Conservation (phyloP, 2,888 invertebrate species). For the Eristalis arbustorum region DNA sequence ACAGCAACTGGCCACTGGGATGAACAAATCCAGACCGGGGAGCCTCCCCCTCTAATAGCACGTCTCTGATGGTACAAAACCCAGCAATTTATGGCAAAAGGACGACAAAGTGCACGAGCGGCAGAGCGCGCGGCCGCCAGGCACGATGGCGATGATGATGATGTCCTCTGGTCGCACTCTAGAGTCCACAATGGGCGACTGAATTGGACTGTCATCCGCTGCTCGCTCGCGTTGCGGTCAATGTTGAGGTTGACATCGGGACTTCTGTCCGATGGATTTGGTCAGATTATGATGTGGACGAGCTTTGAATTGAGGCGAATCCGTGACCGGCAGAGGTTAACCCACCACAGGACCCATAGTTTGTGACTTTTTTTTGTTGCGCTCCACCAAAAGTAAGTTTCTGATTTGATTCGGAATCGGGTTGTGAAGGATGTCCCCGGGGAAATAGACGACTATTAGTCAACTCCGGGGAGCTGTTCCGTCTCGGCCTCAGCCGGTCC, state of each 20-base stretch:
- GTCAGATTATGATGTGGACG: constrained; percentile 66
- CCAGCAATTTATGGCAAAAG: constrained; percentile 52
- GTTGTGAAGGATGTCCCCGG: constrained; percentile 31
- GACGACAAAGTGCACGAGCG: constrained; percentile 51
- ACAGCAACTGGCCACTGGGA: not conserved
- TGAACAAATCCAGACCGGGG: constrained; percentile 46
- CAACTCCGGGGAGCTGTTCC: constrained; percentile 25
- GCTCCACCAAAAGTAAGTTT: constrained; percentile 37
- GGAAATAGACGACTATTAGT: constrained; percentile 46
- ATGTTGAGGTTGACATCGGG: constrained; percentile 60
- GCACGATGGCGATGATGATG: constrained; percentile 34
- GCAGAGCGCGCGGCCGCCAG: constrained; percentile 34
- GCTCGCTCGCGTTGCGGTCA: not conserved
- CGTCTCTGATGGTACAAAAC: constrained; percentile 21
- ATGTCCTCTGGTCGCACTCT: constrained; percentile 22
- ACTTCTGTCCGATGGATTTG: constrained; percentile 65
- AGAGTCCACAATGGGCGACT: not conserved
- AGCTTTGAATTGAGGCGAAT: constrained; percentile 52
- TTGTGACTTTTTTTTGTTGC: constrained; percentile 7
- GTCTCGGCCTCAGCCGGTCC: constrained; percentile 40
- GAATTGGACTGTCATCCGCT: not conserved
- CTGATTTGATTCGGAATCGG: constrained; percentile 38
- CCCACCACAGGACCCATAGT: not conserved
- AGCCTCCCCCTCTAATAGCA: constrained; percentile 30
- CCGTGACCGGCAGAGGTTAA: constrained; percentile 16